phyloP scores from a whole-genome alignment of 2,797 vertebrate species.

The Oceanodroma leucorhoa region DNA sequence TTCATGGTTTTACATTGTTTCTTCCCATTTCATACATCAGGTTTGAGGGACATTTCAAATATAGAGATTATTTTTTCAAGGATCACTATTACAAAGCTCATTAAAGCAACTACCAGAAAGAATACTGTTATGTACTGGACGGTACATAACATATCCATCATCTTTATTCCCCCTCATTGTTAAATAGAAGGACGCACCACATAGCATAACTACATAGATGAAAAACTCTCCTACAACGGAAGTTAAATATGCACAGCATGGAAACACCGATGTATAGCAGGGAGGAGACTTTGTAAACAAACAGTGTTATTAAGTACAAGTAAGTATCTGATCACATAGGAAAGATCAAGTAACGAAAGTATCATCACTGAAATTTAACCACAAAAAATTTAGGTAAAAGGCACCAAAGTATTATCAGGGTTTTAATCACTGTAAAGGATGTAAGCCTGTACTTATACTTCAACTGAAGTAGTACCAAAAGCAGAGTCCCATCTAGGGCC shows the following conservation, averaged over 20 bases:
- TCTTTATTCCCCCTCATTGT: background rate
- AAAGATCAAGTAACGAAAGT: background rate
- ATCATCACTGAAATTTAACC: background rate
- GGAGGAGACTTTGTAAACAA: background rate
- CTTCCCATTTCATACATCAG: background rate
- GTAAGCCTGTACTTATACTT: background rate
- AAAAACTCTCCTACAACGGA: background rate
- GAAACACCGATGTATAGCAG: background rate
- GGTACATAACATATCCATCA: background rate
- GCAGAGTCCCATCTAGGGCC: background rate
- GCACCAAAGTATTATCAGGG: background rate
- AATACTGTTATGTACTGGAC: background rate
- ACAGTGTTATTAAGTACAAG: background rate
- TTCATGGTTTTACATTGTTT: background rate
- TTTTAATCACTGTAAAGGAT: background rate
- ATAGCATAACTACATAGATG: background rate
- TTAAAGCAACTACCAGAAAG: background rate
- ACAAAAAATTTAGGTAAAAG: background rate
- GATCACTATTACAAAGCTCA: background rate
- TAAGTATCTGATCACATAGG: background rate
- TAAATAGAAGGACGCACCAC: background rate
- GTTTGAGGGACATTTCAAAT: background rate
- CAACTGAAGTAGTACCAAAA: background rate
- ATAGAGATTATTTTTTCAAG: background rate
- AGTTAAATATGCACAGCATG: background rate